These are phyloP conservation scores for Atethmia centrago DNA, from an alignment of 2,888 invertebrate genomes.

Conservation along the genomic window DNA sequence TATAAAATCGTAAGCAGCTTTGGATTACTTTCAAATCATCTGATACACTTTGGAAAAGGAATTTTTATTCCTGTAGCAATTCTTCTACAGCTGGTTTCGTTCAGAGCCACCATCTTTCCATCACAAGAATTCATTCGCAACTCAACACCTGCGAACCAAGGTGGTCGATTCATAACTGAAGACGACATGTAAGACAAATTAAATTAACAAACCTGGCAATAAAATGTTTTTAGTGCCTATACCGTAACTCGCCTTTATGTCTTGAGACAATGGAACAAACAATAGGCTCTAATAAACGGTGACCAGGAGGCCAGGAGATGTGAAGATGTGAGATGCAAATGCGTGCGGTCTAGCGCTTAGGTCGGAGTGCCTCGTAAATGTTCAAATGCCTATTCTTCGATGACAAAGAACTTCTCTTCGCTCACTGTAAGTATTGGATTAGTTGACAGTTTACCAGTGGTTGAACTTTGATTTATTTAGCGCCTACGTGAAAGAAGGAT, in stretches of 20 bases:
- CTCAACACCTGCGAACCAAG: conserved; percentile 9
- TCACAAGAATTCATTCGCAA: conserved; percentile 23
- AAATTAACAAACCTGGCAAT: conserved; percentile 33
- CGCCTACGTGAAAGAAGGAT: neutral
- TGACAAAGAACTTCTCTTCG: conserved; percentile 43
- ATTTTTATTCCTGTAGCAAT: neutral
- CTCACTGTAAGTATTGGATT: conserved; percentile 37
- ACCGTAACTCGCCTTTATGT: conserved; percentile 33
- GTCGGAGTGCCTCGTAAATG: conserved; percentile 51
- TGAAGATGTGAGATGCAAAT: conserved; percentile 38
- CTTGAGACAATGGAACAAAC: conserved; percentile 40
- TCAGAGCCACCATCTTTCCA: neutral
- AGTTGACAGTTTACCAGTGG: conserved; percentile 9
- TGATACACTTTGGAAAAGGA: neutral
- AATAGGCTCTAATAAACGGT: conserved; percentile 47
- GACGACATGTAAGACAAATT: conserved; percentile 30
- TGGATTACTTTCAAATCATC: conserved; percentile 2
- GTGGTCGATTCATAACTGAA: conserved; percentile 29
- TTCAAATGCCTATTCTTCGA: conserved; percentile 51
- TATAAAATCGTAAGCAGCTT: conserved; percentile 18
- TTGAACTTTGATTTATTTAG: conserved; percentile 23
- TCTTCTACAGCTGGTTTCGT: neutral
- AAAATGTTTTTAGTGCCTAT: conserved; percentile 26
- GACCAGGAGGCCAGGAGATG: conserved; percentile 41
- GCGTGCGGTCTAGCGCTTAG: conserved; percentile 51